Evolutionary conservation across 2,113 vertebrate species (phyloP), one percentile per base, ranked within the genome.

Genomic region (Oncorhynchus nerka): DNA sequence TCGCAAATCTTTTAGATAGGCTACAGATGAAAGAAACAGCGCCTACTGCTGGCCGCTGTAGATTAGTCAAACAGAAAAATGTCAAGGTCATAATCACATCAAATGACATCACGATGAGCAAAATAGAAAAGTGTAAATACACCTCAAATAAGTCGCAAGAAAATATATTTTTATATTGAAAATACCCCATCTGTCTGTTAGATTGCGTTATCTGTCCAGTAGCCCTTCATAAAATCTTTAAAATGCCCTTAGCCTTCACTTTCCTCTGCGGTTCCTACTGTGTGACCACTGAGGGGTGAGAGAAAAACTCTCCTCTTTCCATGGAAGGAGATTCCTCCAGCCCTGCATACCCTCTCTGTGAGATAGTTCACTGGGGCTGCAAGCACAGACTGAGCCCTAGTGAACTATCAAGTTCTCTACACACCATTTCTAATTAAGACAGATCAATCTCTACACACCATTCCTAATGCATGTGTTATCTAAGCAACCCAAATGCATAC

Each of bases 1-100:
- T 77, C 9, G 30, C 0, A 51, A 22, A 71, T 24, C 67, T 75
- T 3, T 49, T 28, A 16, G 51, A 55, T 49, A 16, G 30, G 20
- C 34, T 30, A 57, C 75, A 82, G 68, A 77, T 32, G 84, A 75
- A 82, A 76, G 80, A 81, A 75, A 90, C 84, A 92, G 79, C 88
- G 87, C 90, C 91, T 90, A 90, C 91, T 92, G 84, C 86, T 91
- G 91, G 91, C 81, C 83, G 77, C 57, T 71, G 67, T 80, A 71
- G 76, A 68, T 80, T 75, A 69, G 81, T 81, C 75, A 84, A 68
- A 79, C 71, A 80, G 74, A 26, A 78, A 81, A 80, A 61, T 76
- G 87, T 91, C 84, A 92, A 92, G 91, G 91, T 91, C 90, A 92
- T 84, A 83, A 79, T 71, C 57, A 16, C 19, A 19, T n/a, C 75